phyloP scores from a whole-genome alignment of 2,797 vertebrate species.

The Hippoglossus hippoglossus region DNA sequence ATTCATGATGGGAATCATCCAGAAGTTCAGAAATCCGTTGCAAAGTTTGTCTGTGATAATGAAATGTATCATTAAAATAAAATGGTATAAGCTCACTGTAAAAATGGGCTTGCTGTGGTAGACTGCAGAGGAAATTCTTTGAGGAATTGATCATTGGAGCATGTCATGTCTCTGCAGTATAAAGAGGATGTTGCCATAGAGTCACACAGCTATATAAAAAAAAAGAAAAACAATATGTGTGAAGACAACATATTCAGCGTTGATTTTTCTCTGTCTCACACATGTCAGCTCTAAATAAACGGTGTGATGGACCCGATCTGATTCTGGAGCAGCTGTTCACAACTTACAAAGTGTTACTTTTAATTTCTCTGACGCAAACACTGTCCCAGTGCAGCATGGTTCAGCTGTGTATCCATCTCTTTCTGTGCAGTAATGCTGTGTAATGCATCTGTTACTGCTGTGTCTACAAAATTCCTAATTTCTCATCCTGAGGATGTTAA shows the following conservation, averaged over 20 bases:
- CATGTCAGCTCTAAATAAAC: constrained; percentile 36
- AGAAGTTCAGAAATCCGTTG: constrained; percentile 5
- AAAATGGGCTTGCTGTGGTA: constrained; percentile 18
- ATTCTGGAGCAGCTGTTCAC: constrained; percentile 39
- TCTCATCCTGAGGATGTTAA: constrained; percentile 20
- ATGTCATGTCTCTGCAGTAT: constrained; percentile 27
- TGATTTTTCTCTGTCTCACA: constrained; percentile 30
- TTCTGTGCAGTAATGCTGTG: constrained; percentile 6
- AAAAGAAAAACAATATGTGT: not conserved
- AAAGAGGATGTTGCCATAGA: constrained; percentile 3
- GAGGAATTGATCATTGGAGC: constrained; percentile 6
- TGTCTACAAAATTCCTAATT: constrained; percentile 1
- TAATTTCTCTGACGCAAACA: constrained; percentile 21
- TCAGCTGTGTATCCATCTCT: not conserved
- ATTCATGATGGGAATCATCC: constrained; percentile 34
- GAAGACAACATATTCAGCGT: constrained; percentile 5
- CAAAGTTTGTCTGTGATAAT: constrained; percentile 50
- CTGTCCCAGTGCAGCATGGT: constrained; percentile 10
- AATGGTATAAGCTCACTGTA: constrained; percentile 16
- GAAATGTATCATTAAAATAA: constrained; percentile 43
- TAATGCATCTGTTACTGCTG: constrained; percentile 2
- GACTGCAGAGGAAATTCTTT: constrained; percentile 30
- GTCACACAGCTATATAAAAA: not conserved
- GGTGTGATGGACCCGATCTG: constrained; percentile 32
- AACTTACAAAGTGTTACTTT: constrained; percentile 10